Base-by-base conservation (phyloP, 2,113 vertebrate genomes). In the Trematomus loennbergii region DNA sequence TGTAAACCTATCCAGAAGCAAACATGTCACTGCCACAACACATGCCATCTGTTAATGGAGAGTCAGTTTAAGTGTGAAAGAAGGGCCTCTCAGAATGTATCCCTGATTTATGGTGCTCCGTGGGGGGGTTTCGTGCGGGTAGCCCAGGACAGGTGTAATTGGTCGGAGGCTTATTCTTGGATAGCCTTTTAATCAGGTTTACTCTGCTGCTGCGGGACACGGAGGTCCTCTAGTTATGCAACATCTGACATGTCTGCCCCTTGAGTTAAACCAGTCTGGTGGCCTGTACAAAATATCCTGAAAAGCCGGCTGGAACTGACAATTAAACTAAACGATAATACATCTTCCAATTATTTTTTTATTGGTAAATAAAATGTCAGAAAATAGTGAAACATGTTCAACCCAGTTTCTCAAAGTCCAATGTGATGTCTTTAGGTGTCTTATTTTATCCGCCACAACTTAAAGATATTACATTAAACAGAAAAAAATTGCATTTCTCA, bases 131-230 rank as follows among this genome's bases (percentile, higher is more conserved):
- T 17, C 9, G 13, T 70, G 25, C 84, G 76, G 81, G 72, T 22
- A 22, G 0, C 52, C 49, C 33, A 33, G 65, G 85, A 64, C 81
- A 88, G 73, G 40, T 89, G 84, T 86, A 86, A 88, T 64, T 85
- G 74, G 22, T 55, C 0, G 1, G 45, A 65, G 75, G 60, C 57
- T 88, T 83, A 77, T 72, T 80, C 75, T 65, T 61, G 59, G 50
- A 8, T 43, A n/a, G 9, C 8, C 50, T 36, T 81, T 62, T 83
- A 84, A 90, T 91, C 84, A 60, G 70, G 75, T 79, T 85, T 62
- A 64, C 16, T 59, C 4, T 72, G 45, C 46, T 66, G n/a, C 36
- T 50, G 18, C 54, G 40, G 29, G 49, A 75, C 33, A 40, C 18
- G 11, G n/a, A 43, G 5, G 18, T 25, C 50, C 6, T n/a, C 3